These are phyloP conservation scores for Ceuthmochares aereus DNA, from an alignment of 2,113 vertebrate species.

Conservation along the genomic window DNA sequence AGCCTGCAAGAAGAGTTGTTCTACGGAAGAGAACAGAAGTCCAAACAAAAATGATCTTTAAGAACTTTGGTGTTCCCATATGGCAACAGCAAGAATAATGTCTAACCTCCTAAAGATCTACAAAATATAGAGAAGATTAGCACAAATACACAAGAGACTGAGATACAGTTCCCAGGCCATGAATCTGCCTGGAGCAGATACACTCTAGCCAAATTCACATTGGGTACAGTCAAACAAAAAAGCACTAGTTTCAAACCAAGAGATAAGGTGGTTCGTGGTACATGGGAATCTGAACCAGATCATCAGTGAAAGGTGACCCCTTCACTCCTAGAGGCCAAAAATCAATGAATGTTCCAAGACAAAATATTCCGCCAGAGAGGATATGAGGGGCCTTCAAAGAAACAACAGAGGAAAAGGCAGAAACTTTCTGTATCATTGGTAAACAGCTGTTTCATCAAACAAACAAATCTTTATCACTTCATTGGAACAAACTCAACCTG, in stretches of 20 bases:
- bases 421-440: neutral
- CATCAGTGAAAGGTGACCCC: neutral
- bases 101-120: neutral
- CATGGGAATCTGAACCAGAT: neutral
- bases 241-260: neutral
- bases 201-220: neutral
- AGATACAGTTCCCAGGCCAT: neutral
- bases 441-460: constrained; percentile 35
- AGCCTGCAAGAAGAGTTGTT: neutral
- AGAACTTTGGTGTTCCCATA: neutral
- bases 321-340: neutral
- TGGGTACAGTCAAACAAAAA: neutral
- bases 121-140: neutral
- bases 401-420: neutral
- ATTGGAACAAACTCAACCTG: constrained; percentile 1
- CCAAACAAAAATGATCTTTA: neutral
- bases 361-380: neutral
- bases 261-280: neutral
- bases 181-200: neutral
- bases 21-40: neutral
- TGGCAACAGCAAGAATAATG: neutral
- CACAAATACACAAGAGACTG: neutral
- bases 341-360: neutral
- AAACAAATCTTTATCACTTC: constrained; percentile 33
- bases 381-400: neutral